Evolutionary conservation across 2,888 invertebrate species (phyloP).

Genomic region (Andrena trimmerana): DNA sequence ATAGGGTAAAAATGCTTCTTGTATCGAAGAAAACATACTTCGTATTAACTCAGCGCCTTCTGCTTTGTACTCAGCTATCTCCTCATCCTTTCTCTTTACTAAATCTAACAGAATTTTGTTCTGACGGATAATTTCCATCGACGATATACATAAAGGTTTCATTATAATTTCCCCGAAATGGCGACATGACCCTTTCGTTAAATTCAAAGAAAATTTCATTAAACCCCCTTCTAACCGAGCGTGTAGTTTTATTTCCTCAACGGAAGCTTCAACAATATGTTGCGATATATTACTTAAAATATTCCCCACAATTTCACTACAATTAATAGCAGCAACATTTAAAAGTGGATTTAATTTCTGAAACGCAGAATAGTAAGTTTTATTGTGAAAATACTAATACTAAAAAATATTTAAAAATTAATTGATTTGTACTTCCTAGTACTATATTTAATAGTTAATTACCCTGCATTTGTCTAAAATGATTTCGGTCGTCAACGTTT

Average conservation of each 20-base stretch:
- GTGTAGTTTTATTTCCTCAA: conserved; percentile 71
- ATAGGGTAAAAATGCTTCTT: not conserved
- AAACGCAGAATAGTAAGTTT: conserved; percentile 25
- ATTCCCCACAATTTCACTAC: conserved; percentile 66
- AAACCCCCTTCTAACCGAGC: conserved; percentile 72
- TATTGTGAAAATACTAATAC: not conserved
- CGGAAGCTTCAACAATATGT: conserved; percentile 59
- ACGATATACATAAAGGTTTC: conserved; percentile 73
- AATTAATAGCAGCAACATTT: conserved; percentile 69
- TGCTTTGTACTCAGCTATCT: conserved; percentile 81
- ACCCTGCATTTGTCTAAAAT: conserved; percentile 75
- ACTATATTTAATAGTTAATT: conserved; percentile 26
- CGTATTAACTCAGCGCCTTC: conserved; percentile 78
- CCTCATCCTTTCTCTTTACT: conserved; percentile 79
- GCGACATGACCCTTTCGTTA: conserved; percentile 68
- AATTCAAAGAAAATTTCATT: conserved; percentile 76
- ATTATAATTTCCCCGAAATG: conserved; percentile 77
- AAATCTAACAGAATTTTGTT: conserved; percentile 74
- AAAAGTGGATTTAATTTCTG: conserved; percentile 79
- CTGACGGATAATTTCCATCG: conserved; percentile 72
- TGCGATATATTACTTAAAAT: conserved; percentile 75
- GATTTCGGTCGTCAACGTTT: conserved; percentile 64
- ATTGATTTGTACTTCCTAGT: not conserved
- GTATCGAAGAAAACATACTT: conserved; percentile 67
- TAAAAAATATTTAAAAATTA: conserved; percentile 8